A percentile compares a stretch with the other conserved stretches of the same genome.
Evolutionary conservation across 2,888 invertebrate species (phyloP).

Genomic region (Hedya salicella): DNA sequence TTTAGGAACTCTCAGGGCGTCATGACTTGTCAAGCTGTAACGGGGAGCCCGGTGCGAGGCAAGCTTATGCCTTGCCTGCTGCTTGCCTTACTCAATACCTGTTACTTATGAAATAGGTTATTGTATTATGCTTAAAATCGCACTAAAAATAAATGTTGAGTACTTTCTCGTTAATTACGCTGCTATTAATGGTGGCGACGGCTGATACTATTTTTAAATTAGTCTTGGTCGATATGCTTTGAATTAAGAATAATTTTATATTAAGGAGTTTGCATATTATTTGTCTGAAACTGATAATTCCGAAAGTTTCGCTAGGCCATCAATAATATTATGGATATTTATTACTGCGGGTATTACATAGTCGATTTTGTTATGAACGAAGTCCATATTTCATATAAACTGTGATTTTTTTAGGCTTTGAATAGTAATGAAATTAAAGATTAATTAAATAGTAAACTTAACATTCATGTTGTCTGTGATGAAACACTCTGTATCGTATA

Average conservation of each 20-base stretch:
- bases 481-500: conserved; percentile 42
- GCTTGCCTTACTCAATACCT: too few relatives aligned
- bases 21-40: too few relatives aligned
- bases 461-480: conserved; percentile 37
- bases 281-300: not conserved
- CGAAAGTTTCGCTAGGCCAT: not conserved
- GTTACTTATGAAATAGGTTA: too few relatives aligned
- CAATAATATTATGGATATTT: conserved; percentile 10
- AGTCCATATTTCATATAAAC: conserved; percentile 11
- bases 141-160: too few relatives aligned
- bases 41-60: too few relatives aligned
- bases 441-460: conserved; percentile 19
- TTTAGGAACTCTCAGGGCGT: too few relatives aligned
- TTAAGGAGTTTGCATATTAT: not conserved
- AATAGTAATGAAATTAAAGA: conserved; percentile 5
- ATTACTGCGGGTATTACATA: conserved; percentile 9
- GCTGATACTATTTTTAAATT: too few relatives aligned
- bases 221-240: too few relatives aligned
- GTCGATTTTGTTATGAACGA: conserved; percentile 5
- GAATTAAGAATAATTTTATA: not conserved
- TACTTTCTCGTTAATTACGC: too few relatives aligned
- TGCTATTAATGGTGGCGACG: too few relatives aligned
- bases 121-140: too few relatives aligned
- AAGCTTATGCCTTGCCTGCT: too few relatives aligned
- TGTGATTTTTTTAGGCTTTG: conserved; percentile 30